phyloP scores from a whole-genome alignment of 1,140 invertebrate species.

The Physella acuta region DNA sequence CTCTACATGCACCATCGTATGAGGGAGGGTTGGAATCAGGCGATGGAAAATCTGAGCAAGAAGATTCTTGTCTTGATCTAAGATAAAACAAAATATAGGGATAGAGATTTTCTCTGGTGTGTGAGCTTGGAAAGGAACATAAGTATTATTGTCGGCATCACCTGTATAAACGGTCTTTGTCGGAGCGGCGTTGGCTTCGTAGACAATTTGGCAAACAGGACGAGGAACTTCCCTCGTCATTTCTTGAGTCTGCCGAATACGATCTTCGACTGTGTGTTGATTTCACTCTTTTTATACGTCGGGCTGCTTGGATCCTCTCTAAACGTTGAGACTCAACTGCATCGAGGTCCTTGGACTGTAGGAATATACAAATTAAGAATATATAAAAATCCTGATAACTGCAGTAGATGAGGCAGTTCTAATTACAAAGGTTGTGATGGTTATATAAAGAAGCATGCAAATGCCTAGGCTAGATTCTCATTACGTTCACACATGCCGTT shows the following conservation, averaged over 20 bases:
- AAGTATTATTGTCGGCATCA: slow-evolving; percentile 8
- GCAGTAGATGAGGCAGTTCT: no score
- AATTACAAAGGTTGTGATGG: no score
- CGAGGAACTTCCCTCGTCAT: slow-evolving; percentile 37
- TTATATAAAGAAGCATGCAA: no score
- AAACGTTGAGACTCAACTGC: slow-evolving; percentile 47
- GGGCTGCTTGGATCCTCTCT: slow-evolving; percentile 48
- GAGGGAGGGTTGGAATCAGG: slow-evolving; percentile 45
- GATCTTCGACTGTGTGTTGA: slow-evolving; percentile 36
- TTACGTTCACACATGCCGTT: no score
- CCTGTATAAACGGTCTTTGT: slow-evolving; percentile 38
- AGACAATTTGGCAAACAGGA: slow-evolving; percentile 53
- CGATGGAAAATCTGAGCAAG: slow-evolving; percentile 41
- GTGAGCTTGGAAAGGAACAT: slow-evolving; percentile 19
- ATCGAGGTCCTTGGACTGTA: slow-evolving; percentile 52
- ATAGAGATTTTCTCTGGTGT: not conserved
- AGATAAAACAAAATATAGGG: not conserved
- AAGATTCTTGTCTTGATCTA: slow-evolving; percentile 34
- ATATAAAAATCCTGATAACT: no score
- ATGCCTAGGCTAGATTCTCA: no score
- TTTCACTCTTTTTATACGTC: slow-evolving; percentile 47
- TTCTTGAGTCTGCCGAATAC: slow-evolving; percentile 31
- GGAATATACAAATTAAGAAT: slow-evolving; percentile 29
- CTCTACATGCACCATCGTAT: slow-evolving; percentile 34
- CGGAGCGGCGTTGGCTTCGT: slow-evolving; percentile 43